Evolutionary conservation across 2,888 invertebrate species (phyloP).

Genomic region (Ochropleura plecta): DNA sequence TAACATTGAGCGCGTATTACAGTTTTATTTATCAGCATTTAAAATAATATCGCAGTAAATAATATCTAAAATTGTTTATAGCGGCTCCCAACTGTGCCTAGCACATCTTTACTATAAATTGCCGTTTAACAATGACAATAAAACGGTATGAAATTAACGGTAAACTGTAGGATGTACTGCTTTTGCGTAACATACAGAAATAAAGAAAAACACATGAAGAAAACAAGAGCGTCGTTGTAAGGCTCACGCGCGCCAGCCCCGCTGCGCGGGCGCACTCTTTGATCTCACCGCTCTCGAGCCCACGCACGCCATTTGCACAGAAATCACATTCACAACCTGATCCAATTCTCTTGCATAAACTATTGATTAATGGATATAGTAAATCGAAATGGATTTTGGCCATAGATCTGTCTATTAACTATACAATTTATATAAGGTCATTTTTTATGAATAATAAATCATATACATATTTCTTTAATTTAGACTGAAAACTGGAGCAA

Average conservation of each 20-base stretch:
- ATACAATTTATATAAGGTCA: slow-evolving; percentile 49
- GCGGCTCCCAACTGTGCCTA: slow-evolving; percentile 48
- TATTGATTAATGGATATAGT: slow-evolving; percentile 62
- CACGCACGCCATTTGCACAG: slow-evolving; percentile 78
- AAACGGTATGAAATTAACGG: slow-evolving; percentile 52
- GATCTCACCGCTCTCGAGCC: slow-evolving; percentile 75
- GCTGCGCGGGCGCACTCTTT: slow-evolving; percentile 70
- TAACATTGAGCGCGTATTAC: neutral
- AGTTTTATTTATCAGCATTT: slow-evolving; percentile 42
- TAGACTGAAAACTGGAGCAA: slow-evolving; percentile 40
- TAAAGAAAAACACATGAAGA: slow-evolving; percentile 31
- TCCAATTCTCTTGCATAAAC: slow-evolving; percentile 62
- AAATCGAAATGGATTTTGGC: slow-evolving; percentile 53
- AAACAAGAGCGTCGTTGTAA: slow-evolving; percentile 64
- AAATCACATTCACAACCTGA: slow-evolving; percentile 74
- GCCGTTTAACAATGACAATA: slow-evolving; percentile 47
- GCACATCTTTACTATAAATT: slow-evolving; percentile 53
- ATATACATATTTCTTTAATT: slow-evolving; percentile 43
- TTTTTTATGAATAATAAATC: slow-evolving; percentile 45
- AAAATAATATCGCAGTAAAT: slow-evolving; percentile 36
- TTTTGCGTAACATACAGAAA: slow-evolving; percentile 61
- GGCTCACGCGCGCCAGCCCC: slow-evolving; percentile 66
- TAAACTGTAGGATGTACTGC: slow-evolving; percentile 50
- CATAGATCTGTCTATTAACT: slow-evolving; percentile 49
- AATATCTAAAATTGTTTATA: slow-evolving; percentile 48